Base-by-base conservation (phyloP, 2,113 vertebrate species). In the Chaenogobius annularis region DNA sequence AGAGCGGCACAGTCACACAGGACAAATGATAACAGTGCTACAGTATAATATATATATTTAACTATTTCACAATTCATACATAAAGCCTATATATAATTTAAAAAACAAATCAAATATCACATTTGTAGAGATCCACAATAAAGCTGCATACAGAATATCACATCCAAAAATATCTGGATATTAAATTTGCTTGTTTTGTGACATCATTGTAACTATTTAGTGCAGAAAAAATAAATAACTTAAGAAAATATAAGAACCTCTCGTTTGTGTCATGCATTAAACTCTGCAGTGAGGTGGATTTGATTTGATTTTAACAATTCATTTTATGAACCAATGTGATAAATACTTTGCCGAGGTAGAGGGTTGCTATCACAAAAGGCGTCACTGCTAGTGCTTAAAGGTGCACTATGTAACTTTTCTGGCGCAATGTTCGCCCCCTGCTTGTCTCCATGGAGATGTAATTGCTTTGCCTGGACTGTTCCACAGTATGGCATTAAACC, bases 281-380 rank as follows among this genome's bases (percentile, higher is more conserved):
- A 26, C 59, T 11, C 12, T 12, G 10, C 5, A 68, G 46, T 66
- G 46, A 69, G 47, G 37, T 6, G 37, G 65, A 72, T 0, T 19
- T 4, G 26, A 59, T n/a, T 23, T 3, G 17, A 1, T 71, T 44
- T 31, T 31, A 11, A 15, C 17, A 13, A 55, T n/a, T 61, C 6
- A 46, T 0, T 35, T 22, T 2, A 14, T 0, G 23, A 64, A 47
- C 22, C 67, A 64, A 70, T 7, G 59, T 22, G 7, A 62, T 12
- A 12, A 66, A n/a, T 20, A 10, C 20, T 31, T 22, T 31, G 52
- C 64, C 81, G 83, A 89, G 82, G 82, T 81, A 70, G 83, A 78
- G 79, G 77, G 46, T 15, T 74, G 72, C 26, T 10, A 7, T 48
- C 68, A 75, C 10, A 52, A 55, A 83, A 80, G 77, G 80, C 77